These are phyloP conservation scores for Boulengeromyrus knoepffleri DNA, from an alignment of 2,113 vertebrate species.

Conservation along the genomic window DNA sequence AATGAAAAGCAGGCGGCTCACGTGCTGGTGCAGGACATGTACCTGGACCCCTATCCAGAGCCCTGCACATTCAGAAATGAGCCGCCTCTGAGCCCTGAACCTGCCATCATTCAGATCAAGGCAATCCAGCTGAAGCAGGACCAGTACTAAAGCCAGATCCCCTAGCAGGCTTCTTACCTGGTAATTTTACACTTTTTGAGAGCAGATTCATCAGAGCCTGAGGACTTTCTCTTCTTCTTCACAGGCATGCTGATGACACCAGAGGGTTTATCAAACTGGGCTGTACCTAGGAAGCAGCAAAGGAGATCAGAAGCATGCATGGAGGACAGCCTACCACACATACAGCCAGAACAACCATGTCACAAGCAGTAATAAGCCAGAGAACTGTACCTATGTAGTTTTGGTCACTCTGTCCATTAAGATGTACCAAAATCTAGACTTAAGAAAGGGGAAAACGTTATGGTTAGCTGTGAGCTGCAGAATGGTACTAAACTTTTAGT, in stretches of 20 bases:
- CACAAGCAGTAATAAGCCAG: background rate
- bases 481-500: background rate
- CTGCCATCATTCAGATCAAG: background rate
- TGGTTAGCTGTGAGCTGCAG: background rate
- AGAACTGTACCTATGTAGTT: slow-evolving; percentile 47
- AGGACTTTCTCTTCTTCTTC: slow-evolving; percentile 88
- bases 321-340: background rate
- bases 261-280: slow-evolving; percentile 41
- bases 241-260: slow-evolving; percentile 73
- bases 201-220: slow-evolving; percentile 67
- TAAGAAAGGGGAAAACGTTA: background rate
- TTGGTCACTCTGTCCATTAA: slow-evolving; percentile 56
- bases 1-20: background rate
- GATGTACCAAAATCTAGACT: slow-evolving; percentile 45
- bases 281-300: slow-evolving; percentile 11
- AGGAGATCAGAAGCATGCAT: background rate
- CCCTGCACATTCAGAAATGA: too few species aligned
- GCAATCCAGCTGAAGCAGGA: background rate
- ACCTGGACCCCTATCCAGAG: background rate
- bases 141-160: background rate
- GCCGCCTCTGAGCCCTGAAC: background rate
- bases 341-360: background rate
- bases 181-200: slow-evolving; percentile 81
- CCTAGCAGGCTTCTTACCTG: slow-evolving; percentile 58
- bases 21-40: background rate